Conservation (phyloP, 2,113 vertebrate genomes). For the Chinchilla lanigera region DNA sequence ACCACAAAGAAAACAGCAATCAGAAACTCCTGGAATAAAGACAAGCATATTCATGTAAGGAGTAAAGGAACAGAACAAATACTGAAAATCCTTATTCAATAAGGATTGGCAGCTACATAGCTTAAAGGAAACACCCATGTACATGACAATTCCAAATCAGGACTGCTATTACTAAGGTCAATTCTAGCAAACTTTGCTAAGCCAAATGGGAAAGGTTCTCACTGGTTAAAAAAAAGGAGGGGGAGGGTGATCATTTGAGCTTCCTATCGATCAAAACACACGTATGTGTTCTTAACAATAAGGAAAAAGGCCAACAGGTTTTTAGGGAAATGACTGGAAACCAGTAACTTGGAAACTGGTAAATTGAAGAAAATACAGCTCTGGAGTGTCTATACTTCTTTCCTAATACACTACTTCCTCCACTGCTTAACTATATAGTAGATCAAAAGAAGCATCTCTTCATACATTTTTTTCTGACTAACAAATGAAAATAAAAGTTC, state of each 20-base stretch:
- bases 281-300: background rate
- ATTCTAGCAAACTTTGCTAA: background rate
- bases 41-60: background rate
- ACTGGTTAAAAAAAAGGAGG: background rate
- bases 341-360: background rate
- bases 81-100: background rate
- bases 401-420: background rate
- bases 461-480: background rate
- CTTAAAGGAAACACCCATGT: background rate
- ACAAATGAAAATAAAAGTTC: conserved; percentile 4
- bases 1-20: background rate
- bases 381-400: background rate
- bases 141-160: background rate
- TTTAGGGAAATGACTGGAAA: background rate
- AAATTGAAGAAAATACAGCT: conserved; percentile 29
- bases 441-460: background rate
- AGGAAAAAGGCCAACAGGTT: background rate
- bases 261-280: background rate
- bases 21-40: background rate
- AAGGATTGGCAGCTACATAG: background rate
- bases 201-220: background rate
- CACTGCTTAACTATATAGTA: background rate
- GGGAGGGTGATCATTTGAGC: background rate
- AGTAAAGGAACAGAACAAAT: background rate
- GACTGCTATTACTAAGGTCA: background rate